These are phyloP conservation scores for Brachystomella parvula DNA, from an alignment of 1,140 invertebrate genomes.

Conservation along the genomic window DNA sequence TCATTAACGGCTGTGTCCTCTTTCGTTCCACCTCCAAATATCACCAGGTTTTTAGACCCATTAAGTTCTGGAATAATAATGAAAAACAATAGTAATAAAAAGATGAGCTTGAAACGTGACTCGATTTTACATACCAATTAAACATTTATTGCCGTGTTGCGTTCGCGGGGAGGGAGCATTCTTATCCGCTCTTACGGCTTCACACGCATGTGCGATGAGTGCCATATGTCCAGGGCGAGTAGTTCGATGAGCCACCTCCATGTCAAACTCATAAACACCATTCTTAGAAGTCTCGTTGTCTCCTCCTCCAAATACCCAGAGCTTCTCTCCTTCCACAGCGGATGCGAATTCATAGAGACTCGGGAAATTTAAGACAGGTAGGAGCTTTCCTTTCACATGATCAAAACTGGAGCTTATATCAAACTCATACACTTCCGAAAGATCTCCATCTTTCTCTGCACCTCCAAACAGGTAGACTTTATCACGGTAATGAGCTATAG, in stretches of 20 bases:
- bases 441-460: background rate
- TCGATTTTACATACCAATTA: background rate
- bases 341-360: slow-evolving; percentile 3
- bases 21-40: background rate
- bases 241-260: too few species aligned
- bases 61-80: background rate
- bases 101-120: too few species aligned
- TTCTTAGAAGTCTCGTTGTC: background rate
- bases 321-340: background rate
- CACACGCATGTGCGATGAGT: background rate
- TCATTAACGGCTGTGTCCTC: background rate
- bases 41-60: slow-evolving; percentile 1
- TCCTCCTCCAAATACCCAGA: background rate
- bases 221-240: too few species aligned
- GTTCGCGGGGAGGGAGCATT: background rate
- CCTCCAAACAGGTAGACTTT: background rate
- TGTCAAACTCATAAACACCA: background rate
- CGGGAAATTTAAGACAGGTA: background rate
- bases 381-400: background rate
- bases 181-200: background rate
- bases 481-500: background rate
- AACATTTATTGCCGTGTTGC: slow-evolving; percentile 1
- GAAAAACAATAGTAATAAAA: background rate
- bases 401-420: background rate
- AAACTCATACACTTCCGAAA: background rate